phyloP scores from a whole-genome alignment of 2,888 invertebrate species.

The Oscheius onirici region DNA sequence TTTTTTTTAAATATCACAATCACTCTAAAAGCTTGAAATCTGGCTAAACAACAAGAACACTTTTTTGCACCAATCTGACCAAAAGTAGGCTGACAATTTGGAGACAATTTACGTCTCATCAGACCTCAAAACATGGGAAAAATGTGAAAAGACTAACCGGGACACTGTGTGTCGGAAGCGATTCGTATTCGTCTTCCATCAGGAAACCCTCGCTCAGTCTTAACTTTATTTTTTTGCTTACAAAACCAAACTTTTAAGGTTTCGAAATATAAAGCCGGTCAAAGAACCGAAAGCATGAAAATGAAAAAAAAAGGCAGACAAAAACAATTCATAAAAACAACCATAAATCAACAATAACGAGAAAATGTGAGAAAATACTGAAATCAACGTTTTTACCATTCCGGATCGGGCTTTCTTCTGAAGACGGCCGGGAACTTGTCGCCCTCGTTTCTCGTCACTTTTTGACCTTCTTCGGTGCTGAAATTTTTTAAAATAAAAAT shows the following conservation, averaged over 20 bases:
- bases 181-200: conserved; percentile 67
- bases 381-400: conserved; percentile 8
- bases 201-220: conserved; percentile 16
- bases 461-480: conserved; percentile 96
- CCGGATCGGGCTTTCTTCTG: conserved; percentile 78
- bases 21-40: neutral
- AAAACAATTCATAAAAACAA: conserved; percentile 9
- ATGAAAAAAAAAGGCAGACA: conserved; percentile 3
- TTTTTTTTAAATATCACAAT: neutral
- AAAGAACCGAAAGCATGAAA: neutral
- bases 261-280: neutral
- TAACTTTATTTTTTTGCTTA: neutral
- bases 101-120: neutral
- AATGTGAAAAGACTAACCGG: conserved; percentile 44
- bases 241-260: neutral
- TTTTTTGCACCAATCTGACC: too few species aligned
- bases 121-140: neutral
- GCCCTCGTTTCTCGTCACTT: conserved; percentile 90
- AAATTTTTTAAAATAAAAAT: neutral
- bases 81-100: neutral
- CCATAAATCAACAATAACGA: conserved; percentile 31
- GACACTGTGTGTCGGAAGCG: conserved; percentile 64
- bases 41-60: too few species aligned
- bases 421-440: conserved; percentile 87
- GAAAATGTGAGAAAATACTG: neutral